These are phyloP conservation scores for Hofmannophila pseudospretella DNA, from an alignment of 2,888 invertebrate species.

Conservation along the genomic window DNA sequence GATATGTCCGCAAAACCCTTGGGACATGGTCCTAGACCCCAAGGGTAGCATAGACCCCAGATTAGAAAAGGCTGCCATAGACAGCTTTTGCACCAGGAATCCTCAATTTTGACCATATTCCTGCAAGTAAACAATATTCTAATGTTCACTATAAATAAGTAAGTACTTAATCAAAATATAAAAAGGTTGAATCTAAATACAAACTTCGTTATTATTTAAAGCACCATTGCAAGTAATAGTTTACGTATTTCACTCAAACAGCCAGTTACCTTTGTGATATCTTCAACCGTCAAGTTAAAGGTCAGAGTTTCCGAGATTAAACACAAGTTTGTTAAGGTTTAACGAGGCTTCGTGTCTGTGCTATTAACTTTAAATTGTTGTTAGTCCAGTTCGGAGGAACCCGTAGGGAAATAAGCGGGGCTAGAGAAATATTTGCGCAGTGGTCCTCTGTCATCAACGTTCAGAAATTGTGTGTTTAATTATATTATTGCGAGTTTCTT, in stretches of 20 bases:
- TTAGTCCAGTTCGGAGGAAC: conserved; percentile 41
- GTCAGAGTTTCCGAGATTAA: conserved; percentile 47
- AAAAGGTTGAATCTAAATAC: no score
- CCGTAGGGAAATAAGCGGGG: conserved; percentile 54
- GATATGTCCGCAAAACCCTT: no score
- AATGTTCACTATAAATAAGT: no score
- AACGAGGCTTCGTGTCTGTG: conserved; percentile 41
- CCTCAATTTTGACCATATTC: no score
- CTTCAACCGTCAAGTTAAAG: conserved; percentile 31
- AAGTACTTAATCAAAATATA: no score
- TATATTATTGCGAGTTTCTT: conserved; percentile 1
- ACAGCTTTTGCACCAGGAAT: no score
- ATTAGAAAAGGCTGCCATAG: no score
- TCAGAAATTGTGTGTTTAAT: conserved; percentile 16
- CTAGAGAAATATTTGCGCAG: conserved; percentile 43
- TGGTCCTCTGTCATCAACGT: conserved; percentile 36
- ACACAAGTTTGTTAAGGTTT: conserved; percentile 52
- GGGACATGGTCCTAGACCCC: no score
- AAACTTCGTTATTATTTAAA: no score
- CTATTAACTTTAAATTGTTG: conserved; percentile 50
- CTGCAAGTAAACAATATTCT: no score
- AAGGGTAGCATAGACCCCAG: no score
- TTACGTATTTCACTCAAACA: conserved; percentile 24
- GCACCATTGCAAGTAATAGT: no score
- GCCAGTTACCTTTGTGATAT: conserved; percentile 30